These are phyloP conservation scores for Dione vanillae DNA, from an alignment of 2,888 invertebrate genomes.

Conservation along the genomic window DNA sequence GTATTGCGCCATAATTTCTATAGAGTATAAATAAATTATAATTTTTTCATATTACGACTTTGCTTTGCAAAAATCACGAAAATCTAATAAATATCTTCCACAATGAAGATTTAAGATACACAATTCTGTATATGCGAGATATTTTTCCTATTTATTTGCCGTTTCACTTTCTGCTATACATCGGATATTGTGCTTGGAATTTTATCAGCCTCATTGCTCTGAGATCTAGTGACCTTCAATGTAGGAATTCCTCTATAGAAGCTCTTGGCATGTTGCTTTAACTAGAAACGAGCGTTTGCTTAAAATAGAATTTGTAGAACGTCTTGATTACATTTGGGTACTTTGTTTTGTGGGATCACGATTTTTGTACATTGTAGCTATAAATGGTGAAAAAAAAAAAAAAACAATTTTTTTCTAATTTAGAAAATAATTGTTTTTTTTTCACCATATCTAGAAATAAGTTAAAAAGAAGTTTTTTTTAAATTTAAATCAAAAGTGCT, in stretches of 20 bases:
- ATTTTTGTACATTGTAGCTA: too few relatives aligned
- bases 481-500: too few relatives aligned
- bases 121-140: constrained; percentile 9
- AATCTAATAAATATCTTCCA: neutral
- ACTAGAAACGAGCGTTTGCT: neutral
- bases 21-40: neutral
- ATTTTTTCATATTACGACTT: too few relatives aligned
- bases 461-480: too few relatives aligned
- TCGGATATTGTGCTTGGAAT: constrained; percentile 37
- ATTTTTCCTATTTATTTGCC: constrained; percentile 33
- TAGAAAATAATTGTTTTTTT: too few relatives aligned
- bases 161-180: constrained; percentile 31
- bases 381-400: too few relatives aligned
- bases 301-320: constrained; percentile 9
- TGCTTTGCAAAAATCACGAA: too few relatives aligned
- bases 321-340: neutral
- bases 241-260: constrained; percentile 12
- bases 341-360: too few relatives aligned
- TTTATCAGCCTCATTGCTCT: constrained; percentile 34
- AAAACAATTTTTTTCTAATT: too few relatives aligned
- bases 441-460: too few relatives aligned
- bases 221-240: constrained; percentile 26
- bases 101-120: constrained; percentile 4
- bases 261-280: constrained; percentile 5
- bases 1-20: neutral